These are phyloP conservation scores for Alentia gelatinosa DNA, from an alignment of 2,888 invertebrate species.

Conservation along the genomic window DNA sequence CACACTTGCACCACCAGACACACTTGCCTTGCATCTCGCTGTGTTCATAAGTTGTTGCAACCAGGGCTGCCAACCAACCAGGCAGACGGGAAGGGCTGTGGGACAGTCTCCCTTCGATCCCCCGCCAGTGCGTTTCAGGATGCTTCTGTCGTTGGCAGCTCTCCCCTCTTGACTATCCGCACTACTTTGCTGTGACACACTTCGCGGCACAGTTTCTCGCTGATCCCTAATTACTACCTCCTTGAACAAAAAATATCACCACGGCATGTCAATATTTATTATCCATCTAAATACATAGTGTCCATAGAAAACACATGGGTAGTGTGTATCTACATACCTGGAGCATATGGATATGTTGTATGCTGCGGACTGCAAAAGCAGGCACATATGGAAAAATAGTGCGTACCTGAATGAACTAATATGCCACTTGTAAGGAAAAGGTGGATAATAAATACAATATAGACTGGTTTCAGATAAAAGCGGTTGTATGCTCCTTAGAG, in stretches of 20 bases:
- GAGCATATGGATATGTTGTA: no score
- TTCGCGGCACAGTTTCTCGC: not conserved
- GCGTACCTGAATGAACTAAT: no score
- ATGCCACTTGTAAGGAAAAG: no score
- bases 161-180: not conserved
- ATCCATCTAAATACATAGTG: no score
- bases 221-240: not conserved
- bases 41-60: conserved; percentile 32
- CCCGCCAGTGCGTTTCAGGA: not conserved
- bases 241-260: no score
- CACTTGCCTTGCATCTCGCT: not conserved
- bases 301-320: no score
- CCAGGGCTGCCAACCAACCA: conserved; percentile 13
- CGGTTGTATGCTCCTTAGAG: no score
- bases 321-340: no score
- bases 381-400: no score
- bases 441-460: no score
- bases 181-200: conserved; percentile 19
- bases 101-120: not conserved
- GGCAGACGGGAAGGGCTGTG: not conserved
- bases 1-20: not conserved
- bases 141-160: not conserved
- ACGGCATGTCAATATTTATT: not conserved
- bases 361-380: no score
- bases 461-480: no score